Base-by-base conservation (phyloP, 2,888 invertebrate genomes). In the Xanthorhoe designata region DNA sequence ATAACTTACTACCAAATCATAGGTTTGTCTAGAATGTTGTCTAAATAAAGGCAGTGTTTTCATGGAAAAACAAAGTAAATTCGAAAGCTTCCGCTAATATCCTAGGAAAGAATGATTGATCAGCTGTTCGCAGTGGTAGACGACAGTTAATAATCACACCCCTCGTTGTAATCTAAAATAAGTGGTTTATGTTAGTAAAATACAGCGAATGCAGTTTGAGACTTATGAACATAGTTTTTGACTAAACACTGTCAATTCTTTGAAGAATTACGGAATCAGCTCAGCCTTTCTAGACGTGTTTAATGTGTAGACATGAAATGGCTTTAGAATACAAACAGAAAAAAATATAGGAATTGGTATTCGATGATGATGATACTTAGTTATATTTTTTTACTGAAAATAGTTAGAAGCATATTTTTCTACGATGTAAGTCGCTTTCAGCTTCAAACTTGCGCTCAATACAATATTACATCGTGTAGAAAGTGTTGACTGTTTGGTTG, bases 121-220 rank as follows among this genome's bases (percentile, higher is more conserved):
- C 88, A 85, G 89, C 80, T 77, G 87, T 84, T 85, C 83, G 79
- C 90, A 89, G 84, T 78, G 79, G 81, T 79, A 87, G 85, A 87
- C 89, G 91, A 91, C 91, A 91, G 91, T 91, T 92, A 91, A 91
- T 91, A 91, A 88, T 87, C 83, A 81, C 85, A 79, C 89, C 86
- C 89, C 75, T 78, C 75, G 75, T 78, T 82, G 76, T 72, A 72
- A 76, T 79, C 71, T 74, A 61, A 13, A 66, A 13, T 49, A 50
- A 60, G n/a, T 6, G 58, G 64, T 47, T 4, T 52, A 72, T 75
- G 69, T 24, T 1, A n/a, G 67, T 4, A 55, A 65, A 72, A 59
- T 9, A 7, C 0, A 69, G 82, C 75, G 75, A 52, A 32, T 42
- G 13, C 13, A 13, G 38, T 42, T 13, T 42, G 3, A 38, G 38